Conservation (phyloP, 2,113 vertebrate genomes). For the Balaeniceps rex region DNA sequence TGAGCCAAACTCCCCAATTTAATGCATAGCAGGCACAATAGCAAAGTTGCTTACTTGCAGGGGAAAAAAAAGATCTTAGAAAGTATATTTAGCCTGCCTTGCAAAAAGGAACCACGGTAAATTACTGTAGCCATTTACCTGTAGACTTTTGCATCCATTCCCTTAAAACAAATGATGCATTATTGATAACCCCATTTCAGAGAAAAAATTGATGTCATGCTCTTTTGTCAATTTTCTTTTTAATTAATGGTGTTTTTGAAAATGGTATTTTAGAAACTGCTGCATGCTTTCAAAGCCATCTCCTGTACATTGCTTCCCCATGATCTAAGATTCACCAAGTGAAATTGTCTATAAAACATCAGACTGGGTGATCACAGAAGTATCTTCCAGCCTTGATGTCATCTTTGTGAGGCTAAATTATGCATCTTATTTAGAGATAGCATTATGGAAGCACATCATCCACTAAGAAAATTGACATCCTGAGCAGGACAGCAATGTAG, state of each 20-base stretch:
- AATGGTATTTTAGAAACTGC: neutral
- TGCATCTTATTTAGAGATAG: neutral
- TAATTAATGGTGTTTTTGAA: neutral
- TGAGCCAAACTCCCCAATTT: neutral
- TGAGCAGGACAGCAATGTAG: neutral
- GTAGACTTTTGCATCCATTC: constrained; percentile 13
- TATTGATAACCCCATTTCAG: constrained; percentile 30
- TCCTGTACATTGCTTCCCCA: neutral
- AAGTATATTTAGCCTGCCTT: neutral
- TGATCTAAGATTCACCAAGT: neutral
- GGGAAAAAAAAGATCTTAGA: neutral
- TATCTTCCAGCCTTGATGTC: neutral
- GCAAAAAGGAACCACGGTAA: neutral
- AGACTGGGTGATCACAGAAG: neutral
- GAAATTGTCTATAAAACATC: neutral
- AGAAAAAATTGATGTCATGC: neutral
- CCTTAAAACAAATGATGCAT: constrained; percentile 16
- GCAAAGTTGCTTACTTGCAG: neutral
- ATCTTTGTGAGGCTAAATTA: neutral
- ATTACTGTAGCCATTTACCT: constrained; percentile 8
- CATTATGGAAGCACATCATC: neutral
- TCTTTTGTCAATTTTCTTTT: constrained; percentile 26
- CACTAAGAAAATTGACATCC: neutral
- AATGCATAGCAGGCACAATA: neutral
- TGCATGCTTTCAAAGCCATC: neutral